Conservation (phyloP, 2,113 vertebrate genomes). For the Zosterops japonicus region DNA sequence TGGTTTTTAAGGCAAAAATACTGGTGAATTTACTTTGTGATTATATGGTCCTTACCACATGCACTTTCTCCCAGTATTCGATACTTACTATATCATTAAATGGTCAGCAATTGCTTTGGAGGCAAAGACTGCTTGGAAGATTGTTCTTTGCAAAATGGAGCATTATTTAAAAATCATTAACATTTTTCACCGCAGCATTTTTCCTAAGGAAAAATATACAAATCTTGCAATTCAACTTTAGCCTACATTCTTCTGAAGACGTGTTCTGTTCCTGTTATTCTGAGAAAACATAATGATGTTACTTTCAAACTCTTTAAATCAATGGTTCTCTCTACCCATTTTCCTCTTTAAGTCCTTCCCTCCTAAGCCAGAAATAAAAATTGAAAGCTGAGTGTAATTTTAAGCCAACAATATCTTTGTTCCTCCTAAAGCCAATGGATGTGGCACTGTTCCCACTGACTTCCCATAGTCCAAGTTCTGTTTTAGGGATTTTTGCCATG, state of each 20-base stretch:
- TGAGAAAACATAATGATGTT: background rate
- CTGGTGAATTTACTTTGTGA: constrained; percentile 74
- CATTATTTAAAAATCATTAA: constrained; percentile 69
- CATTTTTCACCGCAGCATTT: constrained; percentile 53
- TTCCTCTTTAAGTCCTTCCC: background rate
- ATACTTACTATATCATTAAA: constrained; percentile 72
- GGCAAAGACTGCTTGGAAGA: constrained; percentile 63
- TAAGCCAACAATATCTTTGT: background rate
- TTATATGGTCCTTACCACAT: constrained; percentile 71
- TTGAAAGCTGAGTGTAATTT: constrained; percentile 7
- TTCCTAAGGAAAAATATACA: constrained; percentile 48
- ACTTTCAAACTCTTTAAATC: background rate
- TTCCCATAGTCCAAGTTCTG: background rate
- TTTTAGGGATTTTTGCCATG: background rate
- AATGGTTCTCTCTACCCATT: background rate
- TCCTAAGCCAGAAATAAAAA: constrained; percentile 25
- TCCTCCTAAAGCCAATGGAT: background rate
- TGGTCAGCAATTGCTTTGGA: constrained; percentile 62
- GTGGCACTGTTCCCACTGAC: background rate
- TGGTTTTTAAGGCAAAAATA: constrained; percentile 77
- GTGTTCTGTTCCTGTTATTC: constrained; percentile 39
- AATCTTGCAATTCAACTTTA: background rate
- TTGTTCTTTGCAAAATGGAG: constrained; percentile 48
- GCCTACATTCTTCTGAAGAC: constrained; percentile 16
- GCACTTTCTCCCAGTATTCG: constrained; percentile 70